These are phyloP conservation scores for Scomber colias DNA, from an alignment of 2,113 vertebrate species.

Conservation along the genomic window DNA sequence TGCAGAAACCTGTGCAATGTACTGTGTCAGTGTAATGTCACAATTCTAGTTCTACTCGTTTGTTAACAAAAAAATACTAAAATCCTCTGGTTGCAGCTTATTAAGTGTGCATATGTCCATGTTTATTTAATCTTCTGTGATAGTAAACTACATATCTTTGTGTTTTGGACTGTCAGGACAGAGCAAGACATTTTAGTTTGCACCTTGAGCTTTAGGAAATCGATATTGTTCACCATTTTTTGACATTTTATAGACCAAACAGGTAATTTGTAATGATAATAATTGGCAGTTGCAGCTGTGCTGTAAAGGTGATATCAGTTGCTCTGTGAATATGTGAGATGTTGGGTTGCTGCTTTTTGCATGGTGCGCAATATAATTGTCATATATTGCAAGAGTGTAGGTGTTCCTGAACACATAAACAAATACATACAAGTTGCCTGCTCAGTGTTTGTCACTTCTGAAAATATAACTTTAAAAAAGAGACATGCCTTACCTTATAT, in stretches of 20 bases:
- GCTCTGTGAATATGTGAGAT: neutral
- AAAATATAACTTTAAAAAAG: neutral
- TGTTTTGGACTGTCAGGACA: no score
- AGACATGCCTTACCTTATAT: conserved; percentile 13
- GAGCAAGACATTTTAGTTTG: no score
- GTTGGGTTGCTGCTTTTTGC: neutral
- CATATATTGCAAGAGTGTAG: neutral
- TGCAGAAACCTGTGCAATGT: neutral
- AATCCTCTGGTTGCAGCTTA: no score
- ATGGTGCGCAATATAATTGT: neutral
- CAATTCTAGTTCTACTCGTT: neutral
- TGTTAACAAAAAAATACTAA: no score
- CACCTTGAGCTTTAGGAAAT: no score
- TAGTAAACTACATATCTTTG: no score
- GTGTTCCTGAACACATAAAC: neutral
- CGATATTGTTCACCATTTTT: no score
- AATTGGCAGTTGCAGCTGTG: no score
- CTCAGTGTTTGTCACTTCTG: neutral
- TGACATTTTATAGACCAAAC: no score
- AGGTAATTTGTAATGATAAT: no score
- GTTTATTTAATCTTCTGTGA: no score
- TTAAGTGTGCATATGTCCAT: no score
- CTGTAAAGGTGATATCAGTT: neutral
- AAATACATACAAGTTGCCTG: neutral
- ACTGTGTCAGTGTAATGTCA: conserved; percentile 10